Percentiles rank a stretch among this genome's conserved stretches.
Evolutionary conservation across 1,140 invertebrate species (phyloP).

Genomic region (Asobara japonica): DNA sequence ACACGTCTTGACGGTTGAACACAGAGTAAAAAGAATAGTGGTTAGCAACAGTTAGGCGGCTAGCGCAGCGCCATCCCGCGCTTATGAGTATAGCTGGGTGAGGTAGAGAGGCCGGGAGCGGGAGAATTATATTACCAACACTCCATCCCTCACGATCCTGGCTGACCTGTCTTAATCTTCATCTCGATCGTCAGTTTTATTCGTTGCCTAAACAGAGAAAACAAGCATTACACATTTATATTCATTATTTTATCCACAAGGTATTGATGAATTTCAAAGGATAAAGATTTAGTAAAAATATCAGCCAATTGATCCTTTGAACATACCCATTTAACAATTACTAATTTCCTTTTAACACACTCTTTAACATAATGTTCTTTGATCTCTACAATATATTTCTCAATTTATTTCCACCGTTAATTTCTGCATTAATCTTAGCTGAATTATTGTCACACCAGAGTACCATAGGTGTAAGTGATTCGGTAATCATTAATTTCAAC

Average conservation of each 20-base stretch:
- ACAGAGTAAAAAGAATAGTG: no score
- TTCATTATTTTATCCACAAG: background rate
- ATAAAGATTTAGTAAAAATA: background rate
- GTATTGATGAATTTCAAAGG: background rate
- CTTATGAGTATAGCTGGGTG: no score
- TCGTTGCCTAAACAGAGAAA: no score
- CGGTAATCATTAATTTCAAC: background rate
- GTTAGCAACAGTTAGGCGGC: no score
- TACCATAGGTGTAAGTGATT: background rate
- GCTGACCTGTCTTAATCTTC: no score
- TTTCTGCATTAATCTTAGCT: background rate
- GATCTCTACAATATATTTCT: background rate
- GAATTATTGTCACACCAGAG: background rate
- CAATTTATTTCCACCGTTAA: background rate
- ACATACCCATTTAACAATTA: background rate
- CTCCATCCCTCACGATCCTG: no score
- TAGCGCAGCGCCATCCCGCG: no score
- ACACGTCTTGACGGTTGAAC: no score
- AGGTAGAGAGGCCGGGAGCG: no score
- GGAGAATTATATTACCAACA: no score
- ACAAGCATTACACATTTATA: background rate
- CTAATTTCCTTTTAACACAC: background rate
- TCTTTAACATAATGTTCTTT: background rate
- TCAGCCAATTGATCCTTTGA: background rate
- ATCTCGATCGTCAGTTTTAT: no score